Conservation (phyloP, 2,113 vertebrate genomes). For the Echinops telfairi region DNA sequence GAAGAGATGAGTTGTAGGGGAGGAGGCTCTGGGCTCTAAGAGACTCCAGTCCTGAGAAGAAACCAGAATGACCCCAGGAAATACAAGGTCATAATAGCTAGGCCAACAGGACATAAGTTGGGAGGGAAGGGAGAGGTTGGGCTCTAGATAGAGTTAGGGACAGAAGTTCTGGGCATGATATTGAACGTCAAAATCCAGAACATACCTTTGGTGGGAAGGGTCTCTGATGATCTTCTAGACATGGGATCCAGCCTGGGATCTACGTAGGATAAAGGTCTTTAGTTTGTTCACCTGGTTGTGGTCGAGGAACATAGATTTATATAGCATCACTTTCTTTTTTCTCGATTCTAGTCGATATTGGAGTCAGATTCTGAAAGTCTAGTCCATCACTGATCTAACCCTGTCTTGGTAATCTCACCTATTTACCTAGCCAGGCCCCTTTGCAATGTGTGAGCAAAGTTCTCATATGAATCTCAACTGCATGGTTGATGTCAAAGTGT, state of each 20-base stretch:
- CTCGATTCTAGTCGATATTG: background rate
- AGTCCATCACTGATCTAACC: background rate
- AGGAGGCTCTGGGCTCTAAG: background rate
- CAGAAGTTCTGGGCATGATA: background rate
- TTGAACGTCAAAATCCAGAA: background rate
- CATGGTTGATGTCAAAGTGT: slow-evolving; percentile 2
- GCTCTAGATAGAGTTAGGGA: background rate
- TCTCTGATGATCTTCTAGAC: background rate
- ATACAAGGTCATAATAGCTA: background rate
- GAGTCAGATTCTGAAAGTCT: background rate
- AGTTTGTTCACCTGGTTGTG: background rate
- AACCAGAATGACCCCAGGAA: background rate
- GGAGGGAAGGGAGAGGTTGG: background rate
- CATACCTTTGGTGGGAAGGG: background rate
- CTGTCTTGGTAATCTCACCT: background rate
- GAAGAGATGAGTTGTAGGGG: too few relatives aligned
- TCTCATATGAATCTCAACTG: background rate
- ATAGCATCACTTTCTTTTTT: background rate
- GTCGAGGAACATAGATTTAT: background rate
- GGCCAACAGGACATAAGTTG: background rate
- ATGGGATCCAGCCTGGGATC: background rate
- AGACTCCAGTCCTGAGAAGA: background rate
- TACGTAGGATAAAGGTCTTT: background rate
- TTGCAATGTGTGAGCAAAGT: background rate
- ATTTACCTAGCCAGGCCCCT: slow-evolving; percentile 14